Conservation (phyloP, 2,797 vertebrate genomes). For the Gymnocypris eckloni region DNA sequence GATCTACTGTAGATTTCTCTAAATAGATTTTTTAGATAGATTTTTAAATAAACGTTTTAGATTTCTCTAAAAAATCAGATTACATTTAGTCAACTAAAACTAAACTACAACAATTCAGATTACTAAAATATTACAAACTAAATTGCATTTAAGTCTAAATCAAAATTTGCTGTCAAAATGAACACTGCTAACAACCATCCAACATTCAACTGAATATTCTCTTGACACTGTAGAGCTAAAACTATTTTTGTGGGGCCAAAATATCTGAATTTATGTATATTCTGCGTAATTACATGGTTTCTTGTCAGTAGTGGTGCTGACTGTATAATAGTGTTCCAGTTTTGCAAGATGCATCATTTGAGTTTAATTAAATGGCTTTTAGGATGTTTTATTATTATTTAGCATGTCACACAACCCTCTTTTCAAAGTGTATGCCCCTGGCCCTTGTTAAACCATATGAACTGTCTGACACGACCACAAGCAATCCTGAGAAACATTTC, state of each 20-base stretch:
- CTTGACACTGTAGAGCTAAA: neutral
- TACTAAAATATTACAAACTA: neutral
- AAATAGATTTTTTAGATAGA: too few relatives aligned
- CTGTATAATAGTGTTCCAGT: neutral
- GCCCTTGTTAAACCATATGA: constrained; percentile 16
- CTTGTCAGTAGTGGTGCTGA: neutral
- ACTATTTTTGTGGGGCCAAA: neutral
- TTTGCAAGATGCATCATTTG: neutral
- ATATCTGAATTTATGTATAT: neutral
- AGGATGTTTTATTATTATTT: neutral
- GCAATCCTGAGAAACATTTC: constrained; percentile 57
- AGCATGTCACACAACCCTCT: neutral
- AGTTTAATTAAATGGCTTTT: neutral
- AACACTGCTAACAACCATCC: neutral
- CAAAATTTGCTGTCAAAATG: neutral
- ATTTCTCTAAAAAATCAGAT: neutral
- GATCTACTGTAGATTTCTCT: neutral
- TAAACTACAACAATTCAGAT: neutral
- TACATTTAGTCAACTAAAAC: neutral
- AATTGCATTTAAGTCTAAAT: neutral
- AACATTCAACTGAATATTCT: neutral
- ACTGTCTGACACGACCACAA: constrained; percentile 50
- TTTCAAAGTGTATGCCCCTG: neutral
- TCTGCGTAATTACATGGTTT: neutral
- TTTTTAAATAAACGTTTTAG: too few relatives aligned